Conservation (phyloP, 2,113 vertebrate genomes). For the Mobula birostris region DNA sequence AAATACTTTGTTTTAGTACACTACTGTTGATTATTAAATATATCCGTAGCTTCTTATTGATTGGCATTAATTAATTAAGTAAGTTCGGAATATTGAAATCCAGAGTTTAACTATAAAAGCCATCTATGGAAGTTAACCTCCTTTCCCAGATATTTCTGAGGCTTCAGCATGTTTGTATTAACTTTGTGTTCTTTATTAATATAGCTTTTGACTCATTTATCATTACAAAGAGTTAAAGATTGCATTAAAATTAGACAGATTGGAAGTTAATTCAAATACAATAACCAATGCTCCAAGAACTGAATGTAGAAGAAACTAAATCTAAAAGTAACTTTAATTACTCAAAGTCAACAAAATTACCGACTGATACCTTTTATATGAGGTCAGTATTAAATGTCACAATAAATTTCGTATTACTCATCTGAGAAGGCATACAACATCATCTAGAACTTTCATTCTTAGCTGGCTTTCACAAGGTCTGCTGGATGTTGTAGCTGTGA, state of each 20-base stretch:
- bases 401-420: background rate
- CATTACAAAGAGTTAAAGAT: slow-evolving; percentile 2
- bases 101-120: background rate
- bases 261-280: background rate
- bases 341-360: background rate
- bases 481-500: background rate
- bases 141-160: background rate
- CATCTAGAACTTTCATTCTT: background rate
- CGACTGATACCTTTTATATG: slow-evolving; percentile 14
- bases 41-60: background rate
- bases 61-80: slow-evolving; percentile 1
- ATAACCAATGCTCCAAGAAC: background rate
- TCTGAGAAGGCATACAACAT: background rate
- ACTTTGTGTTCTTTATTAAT: background rate
- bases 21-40: background rate
- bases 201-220: slow-evolving; percentile 4
- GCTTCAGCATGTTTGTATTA: background rate
- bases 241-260: background rate
- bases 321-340: background rate
- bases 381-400: background rate
- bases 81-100: background rate
- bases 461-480: background rate
- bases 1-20: background rate
- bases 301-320: background rate
- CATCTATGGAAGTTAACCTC: background rate